Evolutionary conservation across 2,113 vertebrate species (phyloP).

Genomic region (Amazona vittata): DNA sequence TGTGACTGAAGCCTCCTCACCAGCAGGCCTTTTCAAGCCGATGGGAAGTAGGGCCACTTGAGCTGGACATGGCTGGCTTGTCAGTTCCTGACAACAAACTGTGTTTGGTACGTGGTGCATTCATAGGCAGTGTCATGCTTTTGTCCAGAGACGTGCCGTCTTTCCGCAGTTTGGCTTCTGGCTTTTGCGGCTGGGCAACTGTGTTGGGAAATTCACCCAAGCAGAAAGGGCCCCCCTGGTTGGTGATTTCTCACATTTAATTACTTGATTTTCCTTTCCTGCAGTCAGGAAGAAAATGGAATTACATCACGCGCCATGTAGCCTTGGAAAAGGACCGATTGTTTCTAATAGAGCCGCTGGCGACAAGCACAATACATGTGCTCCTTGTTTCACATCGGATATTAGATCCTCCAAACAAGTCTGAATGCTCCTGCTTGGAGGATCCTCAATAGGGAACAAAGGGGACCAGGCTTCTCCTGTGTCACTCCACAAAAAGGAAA

Average conservation of each 20-base stretch:
- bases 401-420: conserved; percentile 80
- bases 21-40: conserved; percentile 80
- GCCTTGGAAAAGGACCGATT: conserved; percentile 80
- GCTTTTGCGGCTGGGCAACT: conserved; percentile 78
- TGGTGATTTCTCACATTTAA: conserved; percentile 92
- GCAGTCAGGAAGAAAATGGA: conserved; percentile 85
- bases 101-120: conserved; percentile 85
- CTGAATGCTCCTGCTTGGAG: conserved; percentile 75
- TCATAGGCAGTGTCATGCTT: conserved; percentile 77
- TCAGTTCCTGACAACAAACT: conserved; percentile 88
- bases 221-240: conserved; percentile 85
- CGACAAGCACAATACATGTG: conserved; percentile 73
- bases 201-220: conserved; percentile 84
- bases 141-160: conserved; percentile 66
- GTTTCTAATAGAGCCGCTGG: conserved; percentile 86
- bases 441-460: conserved; percentile 84
- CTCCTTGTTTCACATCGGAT: conserved; percentile 84
- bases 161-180: conserved; percentile 72
- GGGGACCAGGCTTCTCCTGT: conserved; percentile 72
- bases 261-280: conserved; percentile 89
- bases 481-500: conserved; percentile 84
- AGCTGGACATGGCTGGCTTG: conserved; percentile 92
- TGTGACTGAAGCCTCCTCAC: conserved; percentile 80
- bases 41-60: conserved; percentile 85
- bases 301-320: conserved; percentile 81